A percentile compares a stretch with the other conserved stretches of the same genome.
phyloP scores from a whole-genome alignment of 2,797 vertebrate species.

The Eutrigla gurnardus region DNA sequence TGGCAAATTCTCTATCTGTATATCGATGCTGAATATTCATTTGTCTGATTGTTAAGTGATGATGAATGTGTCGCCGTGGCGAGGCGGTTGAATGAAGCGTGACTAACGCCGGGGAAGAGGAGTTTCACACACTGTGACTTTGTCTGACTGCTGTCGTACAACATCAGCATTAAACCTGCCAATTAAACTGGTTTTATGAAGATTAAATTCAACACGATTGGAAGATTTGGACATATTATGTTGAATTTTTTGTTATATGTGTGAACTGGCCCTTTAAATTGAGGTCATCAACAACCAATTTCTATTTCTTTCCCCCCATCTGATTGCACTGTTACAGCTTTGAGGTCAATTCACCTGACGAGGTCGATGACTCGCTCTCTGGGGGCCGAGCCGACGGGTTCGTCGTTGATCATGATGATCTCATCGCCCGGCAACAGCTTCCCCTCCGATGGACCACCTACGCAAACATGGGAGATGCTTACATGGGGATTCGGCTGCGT shows the following conservation, averaged over 20 bases:
- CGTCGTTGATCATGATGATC: constrained; percentile 97
- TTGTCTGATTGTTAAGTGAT: not conserved
- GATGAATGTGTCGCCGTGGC: not conserved
- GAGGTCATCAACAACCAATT: not conserved
- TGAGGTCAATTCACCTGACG: constrained; percentile 86
- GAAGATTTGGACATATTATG: not conserved
- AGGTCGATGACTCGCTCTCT: constrained; percentile 97
- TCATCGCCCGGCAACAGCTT: constrained; percentile 95
- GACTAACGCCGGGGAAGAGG: not conserved
- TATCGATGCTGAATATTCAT: constrained; percentile 13
- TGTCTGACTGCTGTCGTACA: not conserved
- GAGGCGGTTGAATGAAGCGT: constrained; percentile 6
- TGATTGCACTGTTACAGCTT: not conserved
- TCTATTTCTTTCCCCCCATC: not conserved
- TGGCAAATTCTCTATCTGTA: not conserved
- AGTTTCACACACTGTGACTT: not conserved
- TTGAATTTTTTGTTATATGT: not conserved
- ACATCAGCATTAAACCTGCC: not conserved
- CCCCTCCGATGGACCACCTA: constrained; percentile 94
- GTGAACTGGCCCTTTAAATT: not conserved
- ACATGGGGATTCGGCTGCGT: not conserved
- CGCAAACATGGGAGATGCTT: not conserved
- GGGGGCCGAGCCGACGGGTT: constrained; percentile 92
- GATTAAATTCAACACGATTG: not conserved
- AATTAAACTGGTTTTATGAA: no score